Percentiles rank a stretch among this genome's conserved stretches.
phyloP scores from a whole-genome alignment of 2,797 vertebrate genomes.

The Acridotheres tristis region DNA sequence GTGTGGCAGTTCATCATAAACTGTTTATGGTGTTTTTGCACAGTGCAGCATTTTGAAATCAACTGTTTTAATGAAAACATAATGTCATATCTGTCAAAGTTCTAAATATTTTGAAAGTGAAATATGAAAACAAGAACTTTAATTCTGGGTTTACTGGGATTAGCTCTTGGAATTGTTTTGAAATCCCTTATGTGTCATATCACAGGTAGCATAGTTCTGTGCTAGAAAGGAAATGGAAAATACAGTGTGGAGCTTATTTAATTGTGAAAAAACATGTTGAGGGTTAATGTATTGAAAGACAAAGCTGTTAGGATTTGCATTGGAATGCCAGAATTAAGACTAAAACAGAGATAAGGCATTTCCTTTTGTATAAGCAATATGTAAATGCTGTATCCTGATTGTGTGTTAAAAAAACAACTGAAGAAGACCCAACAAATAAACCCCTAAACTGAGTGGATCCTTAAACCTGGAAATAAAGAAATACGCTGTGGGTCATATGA shows the following conservation, averaged over 20 bases:
- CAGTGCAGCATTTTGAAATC: slow-evolving; percentile 85
- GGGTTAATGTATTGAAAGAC: slow-evolving; percentile 66
- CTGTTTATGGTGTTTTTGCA: slow-evolving; percentile 88
- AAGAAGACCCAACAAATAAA: not conserved
- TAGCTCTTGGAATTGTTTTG: slow-evolving; percentile 79
- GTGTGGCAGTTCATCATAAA: slow-evolving; percentile 90
- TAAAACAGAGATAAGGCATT: slow-evolving; percentile 4
- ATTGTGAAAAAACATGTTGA: slow-evolving; percentile 63
- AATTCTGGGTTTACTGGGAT: slow-evolving; percentile 83
- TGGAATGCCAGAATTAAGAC: slow-evolving; percentile 63
- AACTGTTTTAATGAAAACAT: slow-evolving; percentile 90
- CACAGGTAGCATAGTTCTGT: slow-evolving; percentile 57
- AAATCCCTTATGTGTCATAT: slow-evolving; percentile 80
- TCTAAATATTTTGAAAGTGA: slow-evolving; percentile 90
- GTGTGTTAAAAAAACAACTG: not conserved
- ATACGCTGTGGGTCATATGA: not conserved
- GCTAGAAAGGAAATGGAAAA: slow-evolving; percentile 44
- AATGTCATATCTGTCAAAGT: slow-evolving; percentile 88
- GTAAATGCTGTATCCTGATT: slow-evolving; percentile 1
- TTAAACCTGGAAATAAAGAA: slow-evolving; percentile 32
- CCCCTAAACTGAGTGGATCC: not conserved
- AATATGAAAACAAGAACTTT: slow-evolving; percentile 85
- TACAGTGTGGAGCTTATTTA: slow-evolving; percentile 60
- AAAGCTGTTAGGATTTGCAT: slow-evolving; percentile 49
- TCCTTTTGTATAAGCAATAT: not conserved